These are phyloP conservation scores for Drosophila quadrilineata DNA, from an alignment of 1,140 invertebrate species.

Conservation along the genomic window DNA sequence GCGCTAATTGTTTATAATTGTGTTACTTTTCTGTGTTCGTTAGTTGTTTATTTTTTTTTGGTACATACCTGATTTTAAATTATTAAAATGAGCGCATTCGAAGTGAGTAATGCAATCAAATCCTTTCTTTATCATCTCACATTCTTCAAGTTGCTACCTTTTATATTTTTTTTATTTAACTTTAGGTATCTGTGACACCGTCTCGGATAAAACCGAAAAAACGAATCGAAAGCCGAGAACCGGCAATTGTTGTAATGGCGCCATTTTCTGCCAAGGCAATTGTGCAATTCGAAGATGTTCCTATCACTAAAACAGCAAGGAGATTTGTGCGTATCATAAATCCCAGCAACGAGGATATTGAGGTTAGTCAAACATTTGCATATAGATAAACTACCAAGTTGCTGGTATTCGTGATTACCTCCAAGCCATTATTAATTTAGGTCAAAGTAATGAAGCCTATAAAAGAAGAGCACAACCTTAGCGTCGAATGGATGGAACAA, in stretches of 20 bases:
- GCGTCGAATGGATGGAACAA: slow-evolving; percentile 82
- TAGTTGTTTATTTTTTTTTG: slow-evolving; percentile 16
- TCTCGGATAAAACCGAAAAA: slow-evolving; percentile 67
- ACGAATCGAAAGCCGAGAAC: slow-evolving; percentile 61
- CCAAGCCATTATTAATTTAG: slow-evolving; percentile 81
- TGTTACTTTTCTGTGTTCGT: slow-evolving; percentile 39
- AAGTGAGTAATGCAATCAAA: slow-evolving; percentile 42
- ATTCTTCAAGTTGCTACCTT: not conserved
- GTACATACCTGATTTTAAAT: slow-evolving; percentile 3
- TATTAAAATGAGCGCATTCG: slow-evolving; percentile 69
- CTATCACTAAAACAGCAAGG: slow-evolving; percentile 82
- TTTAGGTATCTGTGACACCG: slow-evolving; percentile 66
- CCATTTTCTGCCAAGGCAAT: slow-evolving; percentile 85
- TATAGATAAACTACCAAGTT: slow-evolving; percentile 56
- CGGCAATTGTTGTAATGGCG: slow-evolving; percentile 82
- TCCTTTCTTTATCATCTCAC: not conserved
- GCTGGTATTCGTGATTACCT: not conserved
- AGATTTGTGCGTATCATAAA: slow-evolving; percentile 84
- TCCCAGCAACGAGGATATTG: slow-evolving; percentile 82
- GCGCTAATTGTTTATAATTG: slow-evolving; percentile 40
- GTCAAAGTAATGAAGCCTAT: slow-evolving; percentile 84
- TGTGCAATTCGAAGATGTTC: slow-evolving; percentile 85
- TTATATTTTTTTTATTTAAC: not conserved
- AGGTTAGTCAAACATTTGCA: slow-evolving; percentile 79
- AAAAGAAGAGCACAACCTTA: slow-evolving; percentile 83